Conservation (phyloP, 2,113 vertebrate genomes). For the Nyctereutes procyonoides region DNA sequence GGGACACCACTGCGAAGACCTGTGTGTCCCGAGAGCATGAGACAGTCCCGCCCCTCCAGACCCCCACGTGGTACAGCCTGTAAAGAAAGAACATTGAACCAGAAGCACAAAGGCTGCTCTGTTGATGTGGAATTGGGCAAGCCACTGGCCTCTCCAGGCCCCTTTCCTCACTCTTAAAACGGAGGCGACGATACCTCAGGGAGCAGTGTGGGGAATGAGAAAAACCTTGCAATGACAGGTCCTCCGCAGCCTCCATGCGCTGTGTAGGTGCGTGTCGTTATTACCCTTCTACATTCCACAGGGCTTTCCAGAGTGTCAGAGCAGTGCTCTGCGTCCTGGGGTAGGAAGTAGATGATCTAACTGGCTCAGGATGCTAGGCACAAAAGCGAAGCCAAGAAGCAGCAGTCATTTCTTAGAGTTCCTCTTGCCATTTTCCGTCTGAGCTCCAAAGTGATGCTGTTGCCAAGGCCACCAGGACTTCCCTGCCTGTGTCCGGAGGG, state of each 20-base stretch:
- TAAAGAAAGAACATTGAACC: not conserved
- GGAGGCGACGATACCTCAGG: not conserved
- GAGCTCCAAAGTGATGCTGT: not conserved
- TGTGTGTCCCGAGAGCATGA: not conserved
- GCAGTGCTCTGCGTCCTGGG: not conserved
- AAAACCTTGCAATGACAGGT: not conserved
- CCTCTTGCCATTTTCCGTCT: not conserved
- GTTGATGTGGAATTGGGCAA: not conserved
- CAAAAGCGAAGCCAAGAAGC: not conserved
- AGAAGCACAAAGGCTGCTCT: not conserved
- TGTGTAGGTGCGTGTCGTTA: not conserved
- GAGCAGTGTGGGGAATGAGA: not conserved
- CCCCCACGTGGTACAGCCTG: no score
- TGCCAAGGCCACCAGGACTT: not conserved
- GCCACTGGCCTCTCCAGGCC: not conserved
- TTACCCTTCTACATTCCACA: not conserved
- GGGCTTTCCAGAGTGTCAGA: not conserved
- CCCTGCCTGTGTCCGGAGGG: not conserved
- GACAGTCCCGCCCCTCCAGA: no score
- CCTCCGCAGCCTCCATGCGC: not conserved
- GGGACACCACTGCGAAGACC: not conserved
- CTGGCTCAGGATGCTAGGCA: not conserved
- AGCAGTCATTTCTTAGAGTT: not conserved
- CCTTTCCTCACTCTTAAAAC: not conserved
- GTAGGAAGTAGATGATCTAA: not conserved